Percentiles rank a stretch among this genome's conserved stretches.
phyloP scores from a whole-genome alignment of 2,888 invertebrate species.

The Apamea crenata region DNA sequence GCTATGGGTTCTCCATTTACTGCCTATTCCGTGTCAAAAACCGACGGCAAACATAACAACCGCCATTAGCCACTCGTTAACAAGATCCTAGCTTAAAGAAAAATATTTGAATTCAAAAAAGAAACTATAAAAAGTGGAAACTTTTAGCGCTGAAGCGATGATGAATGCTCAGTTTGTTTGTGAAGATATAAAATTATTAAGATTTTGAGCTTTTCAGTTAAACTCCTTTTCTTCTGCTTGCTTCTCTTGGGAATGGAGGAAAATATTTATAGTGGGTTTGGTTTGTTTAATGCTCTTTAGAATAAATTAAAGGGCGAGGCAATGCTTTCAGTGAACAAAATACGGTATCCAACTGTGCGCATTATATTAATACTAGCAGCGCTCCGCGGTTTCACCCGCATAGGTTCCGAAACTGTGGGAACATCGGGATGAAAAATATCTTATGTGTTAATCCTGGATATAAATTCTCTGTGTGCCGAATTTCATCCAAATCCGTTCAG shows the following conservation, averaged over 20 bases:
- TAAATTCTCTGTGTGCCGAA: no score
- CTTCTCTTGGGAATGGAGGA: background rate
- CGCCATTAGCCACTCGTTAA: conserved; percentile 74
- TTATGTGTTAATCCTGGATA: no score
- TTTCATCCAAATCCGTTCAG: no score
- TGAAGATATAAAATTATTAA: conserved; percentile 35
- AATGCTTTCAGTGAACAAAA: background rate
- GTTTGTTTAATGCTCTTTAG: conserved; percentile 2
- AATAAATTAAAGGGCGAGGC: background rate
- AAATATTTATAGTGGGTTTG: conserved; percentile 1
- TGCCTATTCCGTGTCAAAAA: conserved; percentile 12
- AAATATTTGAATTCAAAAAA: conserved; percentile 58
- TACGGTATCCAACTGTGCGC: background rate
- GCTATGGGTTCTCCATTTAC: conserved; percentile 11
- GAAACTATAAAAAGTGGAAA: conserved; percentile 38
- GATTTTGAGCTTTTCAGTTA: conserved; percentile 8
- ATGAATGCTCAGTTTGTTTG: conserved; percentile 48
- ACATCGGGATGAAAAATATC: no score
- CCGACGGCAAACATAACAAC: conserved; percentile 63
- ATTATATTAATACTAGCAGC: no score
- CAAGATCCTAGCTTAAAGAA: conserved; percentile 62
- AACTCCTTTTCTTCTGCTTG: background rate
- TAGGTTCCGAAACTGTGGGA: no score
- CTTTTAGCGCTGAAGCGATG: conserved; percentile 44
- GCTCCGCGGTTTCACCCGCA: no score